A percentile compares a stretch with the other conserved stretches of the same genome.
These are phyloP conservation scores for Diacarnus erythraeanus DNA, from an alignment of 37 sponge, comb jelly and placozoan genomes.

Conservation along the genomic window DNA sequence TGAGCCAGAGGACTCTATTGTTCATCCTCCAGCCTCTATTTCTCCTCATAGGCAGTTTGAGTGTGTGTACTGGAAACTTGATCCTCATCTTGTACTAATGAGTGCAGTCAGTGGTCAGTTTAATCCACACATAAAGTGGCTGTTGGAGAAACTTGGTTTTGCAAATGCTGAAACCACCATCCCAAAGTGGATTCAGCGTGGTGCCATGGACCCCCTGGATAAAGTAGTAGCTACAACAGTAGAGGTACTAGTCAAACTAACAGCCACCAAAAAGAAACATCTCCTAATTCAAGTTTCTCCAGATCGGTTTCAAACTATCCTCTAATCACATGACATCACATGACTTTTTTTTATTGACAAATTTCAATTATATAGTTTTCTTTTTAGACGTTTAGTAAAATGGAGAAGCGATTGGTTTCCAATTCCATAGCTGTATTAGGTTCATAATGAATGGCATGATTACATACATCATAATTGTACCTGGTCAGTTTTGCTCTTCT, in stretches of 20 bases:
- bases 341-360: neutral
- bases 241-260: constrained; percentile 41
- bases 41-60: constrained; percentile 52
- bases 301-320: neutral
- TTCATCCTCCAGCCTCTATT: neutral
- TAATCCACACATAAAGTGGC: constrained; percentile 90
- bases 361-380: neutral
- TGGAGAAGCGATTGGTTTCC: constrained; percentile 1
- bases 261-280: constrained; percentile 41
- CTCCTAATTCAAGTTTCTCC: neutral
- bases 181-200: constrained; percentile 94
- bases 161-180: constrained; percentile 89
- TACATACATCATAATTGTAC: constrained; percentile 1
- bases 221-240: constrained; percentile 39
- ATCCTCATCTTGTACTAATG: constrained; percentile 85
- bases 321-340: neutral
- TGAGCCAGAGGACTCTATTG: neutral
- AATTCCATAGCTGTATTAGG: constrained; percentile 34
- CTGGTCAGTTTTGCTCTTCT: constrained; percentile 31
- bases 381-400: neutral
- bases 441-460: neutral
- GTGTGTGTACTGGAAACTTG: constrained; percentile 86
- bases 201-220: constrained; percentile 95
- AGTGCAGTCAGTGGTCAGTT: constrained; percentile 75
- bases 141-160: constrained; percentile 93